A percentile compares a stretch with the other conserved stretches of the same genome.
phyloP scores from a whole-genome alignment of 2,113 vertebrate genomes.

The Sinocyclocheilus grahami region DNA sequence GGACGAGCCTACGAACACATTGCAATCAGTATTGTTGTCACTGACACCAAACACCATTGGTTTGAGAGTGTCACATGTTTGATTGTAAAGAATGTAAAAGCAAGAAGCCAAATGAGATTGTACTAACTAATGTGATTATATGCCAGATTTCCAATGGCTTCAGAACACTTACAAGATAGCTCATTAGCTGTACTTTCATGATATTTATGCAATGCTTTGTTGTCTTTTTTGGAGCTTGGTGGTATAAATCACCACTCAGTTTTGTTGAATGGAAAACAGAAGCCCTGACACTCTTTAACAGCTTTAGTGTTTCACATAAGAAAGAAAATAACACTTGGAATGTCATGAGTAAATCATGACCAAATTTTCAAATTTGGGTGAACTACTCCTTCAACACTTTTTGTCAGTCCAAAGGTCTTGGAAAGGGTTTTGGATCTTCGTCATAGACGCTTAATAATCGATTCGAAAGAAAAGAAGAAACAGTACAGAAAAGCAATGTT shows the following conservation, averaged over 20 bases:
- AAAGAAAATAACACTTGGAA: not conserved
- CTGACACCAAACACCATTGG: not conserved
- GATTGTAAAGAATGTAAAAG: not conserved
- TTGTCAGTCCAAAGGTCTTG: not conserved
- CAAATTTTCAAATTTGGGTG: not conserved
- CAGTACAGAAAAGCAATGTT: not conserved
- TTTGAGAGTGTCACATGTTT: not conserved
- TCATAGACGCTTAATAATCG: not conserved
- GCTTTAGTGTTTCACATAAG: not conserved
- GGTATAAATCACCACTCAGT: not conserved
- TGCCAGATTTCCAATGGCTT: not conserved
- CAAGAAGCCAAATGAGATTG: not conserved
- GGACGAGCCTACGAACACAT: not conserved
- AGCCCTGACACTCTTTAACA: not conserved
- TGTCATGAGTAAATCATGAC: not conserved
- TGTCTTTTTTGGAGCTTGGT: not conserved
- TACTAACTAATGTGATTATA: not conserved
- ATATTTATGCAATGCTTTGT: constrained; percentile 3
- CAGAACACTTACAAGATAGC: not conserved
- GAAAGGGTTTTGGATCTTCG: not conserved
- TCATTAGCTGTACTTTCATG: not conserved
- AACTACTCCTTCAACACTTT: not conserved
- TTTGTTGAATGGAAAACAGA: not conserved
- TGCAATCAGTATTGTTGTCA: not conserved
- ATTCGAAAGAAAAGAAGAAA: not conserved